Percentiles rank a stretch among this genome's conserved stretches.
phyloP scores from a whole-genome alignment of 2,888 invertebrate genomes.

The Adineta ricciae region DNA sequence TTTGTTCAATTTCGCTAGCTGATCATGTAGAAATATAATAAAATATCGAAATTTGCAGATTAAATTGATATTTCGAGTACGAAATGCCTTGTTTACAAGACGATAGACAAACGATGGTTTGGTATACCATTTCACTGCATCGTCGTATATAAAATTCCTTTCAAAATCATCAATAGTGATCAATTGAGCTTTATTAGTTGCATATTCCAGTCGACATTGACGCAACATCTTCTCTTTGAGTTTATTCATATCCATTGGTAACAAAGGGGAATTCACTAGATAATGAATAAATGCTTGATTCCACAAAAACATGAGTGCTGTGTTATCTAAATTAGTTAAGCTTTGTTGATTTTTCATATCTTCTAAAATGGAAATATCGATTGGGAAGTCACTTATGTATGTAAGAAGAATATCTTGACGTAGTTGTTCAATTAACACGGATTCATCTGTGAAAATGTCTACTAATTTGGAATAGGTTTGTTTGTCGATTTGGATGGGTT shows the following conservation, averaged over 20 bases:
- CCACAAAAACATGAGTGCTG: background rate
- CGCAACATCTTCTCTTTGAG: background rate
- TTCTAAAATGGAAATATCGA: background rate
- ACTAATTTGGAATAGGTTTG: background rate
- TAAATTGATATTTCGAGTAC: background rate
- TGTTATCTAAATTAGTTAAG: background rate
- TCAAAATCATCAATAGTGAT: background rate
- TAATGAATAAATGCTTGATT: background rate
- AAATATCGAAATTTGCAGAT: constrained; percentile 1
- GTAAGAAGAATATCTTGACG: too few species aligned
- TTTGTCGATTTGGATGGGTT: too few species aligned
- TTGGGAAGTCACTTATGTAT: too few species aligned
- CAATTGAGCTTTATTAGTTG: background rate
- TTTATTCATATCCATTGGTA: background rate
- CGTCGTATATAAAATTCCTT: background rate
- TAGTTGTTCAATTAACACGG: too few species aligned
- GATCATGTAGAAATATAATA: background rate
- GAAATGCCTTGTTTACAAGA: background rate
- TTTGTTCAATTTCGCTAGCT: background rate
- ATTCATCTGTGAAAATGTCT: too few species aligned
- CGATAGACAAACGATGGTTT: background rate
- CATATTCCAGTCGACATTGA: background rate
- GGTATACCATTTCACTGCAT: background rate
- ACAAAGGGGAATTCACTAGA: background rate
- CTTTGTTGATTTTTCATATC: background rate